Evolutionary conservation across 2,888 invertebrate genomes (phyloP).

Genomic region (Mimumesa dahlbomi): DNA sequence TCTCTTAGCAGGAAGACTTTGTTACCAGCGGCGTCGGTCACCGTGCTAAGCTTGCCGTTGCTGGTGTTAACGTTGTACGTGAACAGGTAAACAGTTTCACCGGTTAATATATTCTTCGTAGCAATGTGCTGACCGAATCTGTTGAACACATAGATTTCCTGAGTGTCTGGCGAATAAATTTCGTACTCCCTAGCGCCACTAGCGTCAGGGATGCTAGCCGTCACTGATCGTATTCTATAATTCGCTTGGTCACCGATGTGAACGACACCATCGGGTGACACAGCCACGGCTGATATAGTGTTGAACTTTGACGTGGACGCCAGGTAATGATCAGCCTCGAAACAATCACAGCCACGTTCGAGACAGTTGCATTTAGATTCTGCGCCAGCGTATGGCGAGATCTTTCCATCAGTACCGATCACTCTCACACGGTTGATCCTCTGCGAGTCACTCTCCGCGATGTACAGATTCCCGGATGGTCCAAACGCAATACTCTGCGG

Average conservation of each 20-base stretch:
- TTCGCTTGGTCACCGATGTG: constrained; percentile 98
- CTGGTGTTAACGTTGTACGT: constrained; percentile 98
- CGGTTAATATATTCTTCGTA: constrained; percentile 96
- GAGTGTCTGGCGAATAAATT: constrained; percentile 96
- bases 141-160: constrained; percentile 96
- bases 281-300: constrained; percentile 94
- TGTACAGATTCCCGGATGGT: constrained; percentile 94
- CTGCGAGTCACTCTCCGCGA: constrained; percentile 97
- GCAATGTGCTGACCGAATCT: constrained; percentile 97
- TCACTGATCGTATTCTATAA: constrained; percentile 92
- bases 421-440: constrained; percentile 94
- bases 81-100: constrained; percentile 95
- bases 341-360: constrained; percentile 95
- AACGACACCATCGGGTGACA: constrained; percentile 96
- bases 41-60: constrained; percentile 95
- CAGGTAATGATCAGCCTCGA: constrained; percentile 93
- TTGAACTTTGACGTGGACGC: constrained; percentile 97
- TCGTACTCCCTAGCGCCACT: constrained; percentile 93
- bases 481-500: constrained; percentile 97
- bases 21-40: constrained; percentile 95
- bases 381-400: constrained; percentile 95
- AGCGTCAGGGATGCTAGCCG: constrained; percentile 94
- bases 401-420: constrained; percentile 96
- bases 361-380: constrained; percentile 97
- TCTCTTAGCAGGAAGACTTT: constrained; percentile 92